Evolutionary conservation across 2,888 invertebrate species (phyloP).

Genomic region (Tetranychus piercei): DNA sequence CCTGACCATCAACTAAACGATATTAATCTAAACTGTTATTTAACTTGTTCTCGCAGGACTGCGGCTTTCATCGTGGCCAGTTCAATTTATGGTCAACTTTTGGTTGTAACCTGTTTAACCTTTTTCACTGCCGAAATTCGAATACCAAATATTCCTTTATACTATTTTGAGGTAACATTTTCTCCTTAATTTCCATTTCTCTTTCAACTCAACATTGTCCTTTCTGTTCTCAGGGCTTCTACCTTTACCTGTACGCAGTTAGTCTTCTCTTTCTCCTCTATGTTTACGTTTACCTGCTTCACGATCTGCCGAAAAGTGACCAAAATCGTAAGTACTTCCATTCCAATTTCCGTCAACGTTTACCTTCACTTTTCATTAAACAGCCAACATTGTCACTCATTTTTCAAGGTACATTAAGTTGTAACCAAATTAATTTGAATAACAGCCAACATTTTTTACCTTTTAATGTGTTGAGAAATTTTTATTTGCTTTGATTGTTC

Average conservation of each 20-base stretch:
- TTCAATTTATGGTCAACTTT: slow-evolving; percentile 81
- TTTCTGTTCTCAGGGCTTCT: slow-evolving; percentile 49
- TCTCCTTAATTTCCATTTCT: background rate
- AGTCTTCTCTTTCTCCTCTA: slow-evolving; percentile 80
- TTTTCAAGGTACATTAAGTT: too few relatives aligned
- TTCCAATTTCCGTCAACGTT: background rate
- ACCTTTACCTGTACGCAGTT: slow-evolving; percentile 78
- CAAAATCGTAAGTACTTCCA: slow-evolving; percentile 15
- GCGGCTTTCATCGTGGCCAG: slow-evolving; percentile 73
- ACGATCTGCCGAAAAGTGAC: slow-evolving; percentile 40
- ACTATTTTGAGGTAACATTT: slow-evolving; percentile 55
- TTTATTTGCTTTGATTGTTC: too few relatives aligned
- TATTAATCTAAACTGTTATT: background rate
- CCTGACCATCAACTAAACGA: background rate
- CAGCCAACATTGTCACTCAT: too few relatives aligned
- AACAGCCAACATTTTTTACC: too few relatives aligned
- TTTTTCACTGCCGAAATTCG: slow-evolving; percentile 87
- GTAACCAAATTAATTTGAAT: too few relatives aligned
- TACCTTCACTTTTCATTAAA: background rate
- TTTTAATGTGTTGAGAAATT: too few relatives aligned
- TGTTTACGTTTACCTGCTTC: slow-evolving; percentile 80
- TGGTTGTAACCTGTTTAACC: slow-evolving; percentile 79
- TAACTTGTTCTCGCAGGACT: slow-evolving; percentile 6
- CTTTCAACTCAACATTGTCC: background rate
- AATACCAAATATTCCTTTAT: slow-evolving; percentile 70